Conservation (phyloP, 1,140 invertebrate genomes). For the Drosophila asahinai region DNA sequence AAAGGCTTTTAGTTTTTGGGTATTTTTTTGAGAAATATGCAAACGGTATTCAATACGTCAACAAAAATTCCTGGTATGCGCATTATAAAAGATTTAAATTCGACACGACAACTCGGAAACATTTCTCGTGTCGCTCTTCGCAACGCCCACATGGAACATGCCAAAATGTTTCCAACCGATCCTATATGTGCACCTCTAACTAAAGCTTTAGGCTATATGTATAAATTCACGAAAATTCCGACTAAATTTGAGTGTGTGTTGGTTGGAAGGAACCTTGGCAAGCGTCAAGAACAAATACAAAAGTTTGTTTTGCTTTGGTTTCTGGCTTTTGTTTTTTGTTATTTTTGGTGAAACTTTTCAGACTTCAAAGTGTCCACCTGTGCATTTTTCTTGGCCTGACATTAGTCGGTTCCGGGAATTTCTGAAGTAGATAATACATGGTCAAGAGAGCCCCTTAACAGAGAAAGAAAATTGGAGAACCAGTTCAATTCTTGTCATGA, state of each 20-base stretch:
- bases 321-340: constrained; percentile 13
- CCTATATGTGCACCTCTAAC: constrained; percentile 24
- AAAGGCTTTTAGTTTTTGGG: constrained; percentile 2
- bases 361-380: constrained; percentile 72
- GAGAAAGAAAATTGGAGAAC: not conserved
- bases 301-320: constrained; percentile 56
- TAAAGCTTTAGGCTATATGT: constrained; percentile 21
- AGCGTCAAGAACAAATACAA: constrained; percentile 71
- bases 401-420: constrained; percentile 69
- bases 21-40: constrained; percentile 57
- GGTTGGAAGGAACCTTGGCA: constrained; percentile 64
- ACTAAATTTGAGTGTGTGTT: constrained; percentile 53
- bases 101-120: constrained; percentile 79
- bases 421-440: constrained; percentile 40
- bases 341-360: constrained; percentile 37
- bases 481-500: not conserved
- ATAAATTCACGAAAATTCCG: constrained; percentile 61
- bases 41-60: constrained; percentile 80
- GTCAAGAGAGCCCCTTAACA: constrained; percentile 3
- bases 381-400: constrained; percentile 64
- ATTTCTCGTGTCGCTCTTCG: constrained; percentile 60
- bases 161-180: constrained; percentile 49
- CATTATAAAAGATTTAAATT: constrained; percentile 79
- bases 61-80: constrained; percentile 80
- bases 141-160: constrained; percentile 68